Evolutionary conservation across 2,113 vertebrate genomes (phyloP).

Genomic region (Amazona vittata): DNA sequence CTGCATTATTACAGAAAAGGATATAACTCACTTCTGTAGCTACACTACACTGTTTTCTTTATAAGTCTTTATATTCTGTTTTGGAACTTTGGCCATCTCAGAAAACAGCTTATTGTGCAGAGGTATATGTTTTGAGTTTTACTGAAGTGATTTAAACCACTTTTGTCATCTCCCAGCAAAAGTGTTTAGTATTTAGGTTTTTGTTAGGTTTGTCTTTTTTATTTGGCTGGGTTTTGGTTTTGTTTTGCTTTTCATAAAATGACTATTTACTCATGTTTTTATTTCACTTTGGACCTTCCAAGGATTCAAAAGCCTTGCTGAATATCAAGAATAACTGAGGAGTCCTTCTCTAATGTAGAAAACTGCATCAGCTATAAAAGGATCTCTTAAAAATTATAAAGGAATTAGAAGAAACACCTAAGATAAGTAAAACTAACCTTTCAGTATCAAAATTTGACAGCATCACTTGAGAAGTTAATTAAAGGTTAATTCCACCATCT

Average conservation of each 20-base stretch:
- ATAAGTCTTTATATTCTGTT: not conserved
- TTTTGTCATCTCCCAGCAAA: not conserved
- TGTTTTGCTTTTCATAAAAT: not conserved
- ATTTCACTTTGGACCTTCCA: not conserved
- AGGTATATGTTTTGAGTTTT: not conserved
- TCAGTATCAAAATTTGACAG: not conserved
- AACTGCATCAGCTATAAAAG: not conserved
- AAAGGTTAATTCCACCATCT: not conserved
- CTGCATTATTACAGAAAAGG: not conserved
- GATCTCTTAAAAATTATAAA: not conserved
- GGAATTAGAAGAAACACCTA: not conserved
- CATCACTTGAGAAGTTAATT: not conserved
- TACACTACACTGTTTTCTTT: not conserved
- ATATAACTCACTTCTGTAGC: not conserved
- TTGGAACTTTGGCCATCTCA: not conserved
- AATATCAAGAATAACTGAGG: not conserved
- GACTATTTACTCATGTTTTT: not conserved
- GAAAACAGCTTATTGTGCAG: not conserved
- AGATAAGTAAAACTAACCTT: not conserved
- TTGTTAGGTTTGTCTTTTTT: not conserved
- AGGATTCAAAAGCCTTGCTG: not conserved
- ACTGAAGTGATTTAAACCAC: not conserved
- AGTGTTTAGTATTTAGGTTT: not conserved
- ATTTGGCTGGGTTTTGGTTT: rapidly evolving
- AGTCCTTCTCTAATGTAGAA: not conserved